Base-by-base conservation (phyloP, 2,888 invertebrate species). In the Clivina fossor region DNA sequence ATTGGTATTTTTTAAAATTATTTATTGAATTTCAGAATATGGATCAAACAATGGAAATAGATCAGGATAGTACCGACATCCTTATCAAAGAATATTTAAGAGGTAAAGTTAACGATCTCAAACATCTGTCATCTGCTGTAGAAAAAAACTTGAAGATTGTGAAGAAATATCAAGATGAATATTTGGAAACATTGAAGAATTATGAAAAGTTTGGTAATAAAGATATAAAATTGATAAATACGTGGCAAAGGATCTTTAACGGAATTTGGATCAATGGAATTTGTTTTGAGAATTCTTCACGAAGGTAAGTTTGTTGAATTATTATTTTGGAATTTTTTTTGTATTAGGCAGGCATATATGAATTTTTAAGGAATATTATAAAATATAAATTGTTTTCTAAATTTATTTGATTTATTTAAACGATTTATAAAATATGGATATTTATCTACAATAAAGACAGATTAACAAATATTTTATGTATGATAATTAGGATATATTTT, bases 211-310 rank as follows among this genome's bases (percentile, higher is more conserved):
- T 32, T 13, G 15, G 40, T 11, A 37, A 13, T 44, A 7, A 47
- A 5, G 15, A 35, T 30, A 2, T 59, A 15, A 20, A 53, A 30
- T 11, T 61, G 3, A 33, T 8, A 19, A 49, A 47, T 7, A 38
- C 32, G 0, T 64, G 62, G 62, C 56, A 58, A 9, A 60, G 35
- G 28, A 26, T 61, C 7, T 54, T 58, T 28, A 59, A 62, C 37
- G 56, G 60, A 1, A 63, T 62, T 24, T 67, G 61, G 61, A 57
- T 66, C n/a, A 24, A 71, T 24, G 70, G 71, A 11, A 62, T 67
- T 26, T 47, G 58, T 15, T 26, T 69, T 4, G 49, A 55, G 16
- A 69, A 68, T 53, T 49, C 57, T 13, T 48, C 48, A 11, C 46
- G 48, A 5, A 55, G 47, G 66, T 66, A 58, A 65, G 64, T 61